Base-by-base conservation (phyloP, 2,797 vertebrate genomes). In the Pantherophis alleghaniensis region DNA sequence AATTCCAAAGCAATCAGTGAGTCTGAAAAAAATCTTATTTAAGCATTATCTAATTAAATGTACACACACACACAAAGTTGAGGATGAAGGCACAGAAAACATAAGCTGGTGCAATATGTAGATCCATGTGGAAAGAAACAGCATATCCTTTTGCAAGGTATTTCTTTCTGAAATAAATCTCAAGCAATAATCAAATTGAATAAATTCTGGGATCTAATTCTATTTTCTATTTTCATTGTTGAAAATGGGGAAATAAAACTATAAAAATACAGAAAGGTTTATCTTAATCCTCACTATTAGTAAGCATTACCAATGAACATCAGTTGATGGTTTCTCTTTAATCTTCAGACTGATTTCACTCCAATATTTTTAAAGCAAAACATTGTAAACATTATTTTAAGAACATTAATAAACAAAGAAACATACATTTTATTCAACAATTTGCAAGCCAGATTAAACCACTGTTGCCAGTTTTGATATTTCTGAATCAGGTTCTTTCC, bases 361-460 rank as follows among this genome's bases (percentile, higher is more conserved):
- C 32, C 61, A 13, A 18, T 18, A 90, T 66, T 32, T 63, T 10
- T 90, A 66, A 42, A 53, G 20, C 37, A 56, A 86, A 69, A 51
- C 61, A 90, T 13, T 7, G 1, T 51, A 56, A 90, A 26, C 9
- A 37, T 5, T 57, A 74, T 59, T 3, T 66, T 42, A 42, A 47
- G 14, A 92, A 53, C 26, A 61, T 86, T 59, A 57, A 53, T 53
- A n/a, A 90, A 26, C 59, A 20, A 51, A 90, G 93, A 90, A 93
- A 87, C 59, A 56, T 55, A 24, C 9, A 93, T 0, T 24, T 2
- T n/a, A 14, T 66, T 94, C 24, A 1, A 92, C 37, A 86, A 24
- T 53, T 55, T 79, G 16, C 55, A 59, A 94, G 86, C 5, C 86
- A 18, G 42, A 90, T 86, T 26, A 90, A n/a, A 61, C 60, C 53